Percentiles rank a stretch among this genome's conserved stretches.
Conservation (phyloP, 2,888 invertebrate species). For the Alentia gelatinosa region DNA sequence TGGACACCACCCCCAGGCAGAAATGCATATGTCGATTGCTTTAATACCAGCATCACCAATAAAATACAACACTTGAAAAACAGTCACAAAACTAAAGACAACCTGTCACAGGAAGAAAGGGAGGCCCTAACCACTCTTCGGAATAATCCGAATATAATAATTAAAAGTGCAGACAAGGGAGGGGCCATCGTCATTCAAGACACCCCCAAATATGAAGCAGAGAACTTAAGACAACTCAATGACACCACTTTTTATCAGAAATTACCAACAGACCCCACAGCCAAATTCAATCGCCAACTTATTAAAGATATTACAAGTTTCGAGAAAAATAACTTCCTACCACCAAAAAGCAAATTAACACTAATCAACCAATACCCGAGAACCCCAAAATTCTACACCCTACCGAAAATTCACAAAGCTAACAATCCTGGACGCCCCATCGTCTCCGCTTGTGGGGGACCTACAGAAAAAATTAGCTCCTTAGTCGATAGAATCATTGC, state of each 20-base stretch:
- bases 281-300: neutral
- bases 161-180: neutral
- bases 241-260: neutral
- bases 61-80: neutral
- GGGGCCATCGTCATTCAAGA: neutral
- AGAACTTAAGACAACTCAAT: neutral
- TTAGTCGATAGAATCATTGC: neutral
- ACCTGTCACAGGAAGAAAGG: neutral
- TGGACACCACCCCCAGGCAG: neutral
- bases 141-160: neutral
- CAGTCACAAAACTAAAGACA: neutral
- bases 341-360: neutral
- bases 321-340: neutral
- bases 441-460: neutral
- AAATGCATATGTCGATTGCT: neutral
- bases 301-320: neutral
- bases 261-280: neutral
- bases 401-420: slow-evolving; percentile 25
- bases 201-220: neutral
- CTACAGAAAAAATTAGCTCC: neutral
- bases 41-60: neutral
- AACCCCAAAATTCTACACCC: neutral
- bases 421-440: neutral
- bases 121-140: neutral
- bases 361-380: neutral